These are phyloP conservation scores for Trichomalopsis sarcophagae DNA, from an alignment of 1,140 invertebrate species.

Conservation along the genomic window DNA sequence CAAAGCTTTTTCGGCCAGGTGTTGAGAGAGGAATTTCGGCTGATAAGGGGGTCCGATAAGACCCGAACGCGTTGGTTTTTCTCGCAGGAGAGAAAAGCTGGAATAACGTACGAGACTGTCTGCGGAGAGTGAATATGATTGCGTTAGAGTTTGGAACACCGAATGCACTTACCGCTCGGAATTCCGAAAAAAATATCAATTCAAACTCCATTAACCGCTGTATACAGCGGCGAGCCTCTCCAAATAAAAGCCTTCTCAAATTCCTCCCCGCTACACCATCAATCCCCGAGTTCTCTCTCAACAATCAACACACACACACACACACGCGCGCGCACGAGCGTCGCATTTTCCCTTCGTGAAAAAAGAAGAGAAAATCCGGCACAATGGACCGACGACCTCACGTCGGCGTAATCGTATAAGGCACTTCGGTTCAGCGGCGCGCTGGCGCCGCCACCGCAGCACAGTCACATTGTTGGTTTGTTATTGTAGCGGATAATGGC, in stretches of 20 bases:
- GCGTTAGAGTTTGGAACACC: no score
- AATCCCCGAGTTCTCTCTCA: neutral
- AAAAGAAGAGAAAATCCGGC: neutral
- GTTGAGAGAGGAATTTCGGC: no score
- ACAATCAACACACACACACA: neutral
- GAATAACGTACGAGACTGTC: no score
- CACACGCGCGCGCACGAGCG: neutral
- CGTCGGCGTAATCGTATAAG: constrained; percentile 39
- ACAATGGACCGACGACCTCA: neutral
- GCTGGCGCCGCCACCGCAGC: neutral
- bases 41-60: neutral
- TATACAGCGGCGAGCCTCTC: neutral
- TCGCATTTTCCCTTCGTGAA: neutral
- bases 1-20: neutral
- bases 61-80: neutral
- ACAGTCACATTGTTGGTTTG: constrained; percentile 37
- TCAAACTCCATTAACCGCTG: no score
- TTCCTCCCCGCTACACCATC: neutral
- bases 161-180: no score
- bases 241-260: constrained; percentile 12
- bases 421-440: neutral
- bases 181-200: no score
- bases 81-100: neutral
- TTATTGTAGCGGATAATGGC: constrained; percentile 44
- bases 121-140: no score